phyloP scores from a whole-genome alignment of 2,113 vertebrate species.

The Beaufortia kweichowensis region DNA sequence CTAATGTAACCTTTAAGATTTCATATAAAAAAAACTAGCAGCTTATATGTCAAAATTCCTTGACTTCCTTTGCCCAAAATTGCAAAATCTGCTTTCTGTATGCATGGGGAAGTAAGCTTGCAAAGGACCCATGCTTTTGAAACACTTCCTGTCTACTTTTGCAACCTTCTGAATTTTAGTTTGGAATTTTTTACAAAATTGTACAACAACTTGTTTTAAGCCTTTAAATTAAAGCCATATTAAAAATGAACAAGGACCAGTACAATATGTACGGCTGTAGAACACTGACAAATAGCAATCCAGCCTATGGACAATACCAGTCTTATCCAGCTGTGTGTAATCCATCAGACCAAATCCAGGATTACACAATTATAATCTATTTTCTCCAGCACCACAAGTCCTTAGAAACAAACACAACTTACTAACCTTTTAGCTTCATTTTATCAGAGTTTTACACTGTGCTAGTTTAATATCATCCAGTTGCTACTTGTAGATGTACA shows the following conservation, averaged over 20 bases:
- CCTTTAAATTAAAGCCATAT: neutral
- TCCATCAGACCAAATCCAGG: constrained; percentile 62
- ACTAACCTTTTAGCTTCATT: neutral
- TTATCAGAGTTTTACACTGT: neutral
- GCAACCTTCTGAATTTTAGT: constrained; percentile 25
- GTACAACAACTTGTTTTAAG: neutral
- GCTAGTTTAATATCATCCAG: neutral
- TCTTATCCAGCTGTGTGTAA: constrained; percentile 66
- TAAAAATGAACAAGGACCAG: neutral
- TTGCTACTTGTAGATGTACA: no score
- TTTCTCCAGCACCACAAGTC: constrained; percentile 42
- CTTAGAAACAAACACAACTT: constrained; percentile 51
- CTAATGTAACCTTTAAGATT: neutral
- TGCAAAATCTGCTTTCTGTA: constrained; percentile 35
- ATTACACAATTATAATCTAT: constrained; percentile 65
- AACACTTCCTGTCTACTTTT: constrained; percentile 38
- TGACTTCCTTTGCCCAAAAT: constrained; percentile 34
- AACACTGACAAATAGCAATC: constrained; percentile 47
- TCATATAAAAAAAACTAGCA: neutral
- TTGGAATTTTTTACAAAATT: neutral
- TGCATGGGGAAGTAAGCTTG: constrained; percentile 49
- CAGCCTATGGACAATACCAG: constrained; percentile 57
- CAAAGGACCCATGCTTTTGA: constrained; percentile 46
- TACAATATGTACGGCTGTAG: constrained; percentile 52
- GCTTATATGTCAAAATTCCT: constrained; percentile 14